Evolutionary conservation across 1,140 invertebrate species (phyloP), one percentile per base, ranked within the genome.

Genomic region (Danaus melanippus): DNA sequence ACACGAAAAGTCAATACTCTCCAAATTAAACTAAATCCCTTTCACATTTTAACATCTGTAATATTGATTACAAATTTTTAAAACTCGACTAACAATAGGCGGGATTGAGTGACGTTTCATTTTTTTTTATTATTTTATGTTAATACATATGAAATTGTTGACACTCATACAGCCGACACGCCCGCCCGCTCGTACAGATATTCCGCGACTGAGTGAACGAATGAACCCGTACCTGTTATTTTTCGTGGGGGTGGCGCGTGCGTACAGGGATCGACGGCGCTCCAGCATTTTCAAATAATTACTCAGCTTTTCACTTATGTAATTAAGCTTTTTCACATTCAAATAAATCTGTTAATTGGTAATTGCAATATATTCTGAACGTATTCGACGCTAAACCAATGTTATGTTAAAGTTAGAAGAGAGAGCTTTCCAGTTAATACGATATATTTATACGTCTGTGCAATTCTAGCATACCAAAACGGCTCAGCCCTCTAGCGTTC

Each of bases 1-100:
- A 82, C 73, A 79, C 69, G 54, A 74, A 79, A 79, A 79, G 74
- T 83, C 76, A 79, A 78, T 79, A 80, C 71, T 51, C 56, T 50
- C 56, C 64, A 51, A 69, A 74, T 58, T 67, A 57, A 61, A 60
- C 48, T 58, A 56, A 57, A 40, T 64, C 45, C 42, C 50, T 64
- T 56, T 58, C 48, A 65, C 58, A 67, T 64, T 12, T 55, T 54
- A 50, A 58, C 53, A 54, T 61, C 49, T 49, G 62, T 43, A 45
- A 32, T n/a, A 43, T 50, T 46, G 11, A 42, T 43, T 52, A 54
- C 44, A 64, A 70, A 76, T 75, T 67, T 76, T 76, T 60, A 48
- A 67, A 59, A 51, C 1, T 1, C 15, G 15, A 15, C 60, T 46
- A 58, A 53, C 57, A 61, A 67, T 69, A 71, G 62, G 64, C 66